These are phyloP conservation scores for Sebastes matsubarae DNA, from an alignment of 2,797 vertebrate species.

Conservation along the genomic window DNA sequence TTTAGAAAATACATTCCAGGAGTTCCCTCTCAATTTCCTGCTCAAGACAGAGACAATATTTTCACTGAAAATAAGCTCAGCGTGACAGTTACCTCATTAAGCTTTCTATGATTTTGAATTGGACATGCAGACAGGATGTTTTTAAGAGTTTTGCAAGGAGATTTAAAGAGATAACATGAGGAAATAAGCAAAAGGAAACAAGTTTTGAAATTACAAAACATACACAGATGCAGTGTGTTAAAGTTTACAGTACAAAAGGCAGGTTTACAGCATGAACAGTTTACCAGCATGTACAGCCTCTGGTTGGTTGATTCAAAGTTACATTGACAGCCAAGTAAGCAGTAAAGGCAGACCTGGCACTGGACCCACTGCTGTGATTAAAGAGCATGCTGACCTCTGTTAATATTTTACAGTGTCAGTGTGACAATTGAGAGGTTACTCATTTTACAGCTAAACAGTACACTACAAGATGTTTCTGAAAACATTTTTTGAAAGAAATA, in stretches of 20 bases:
- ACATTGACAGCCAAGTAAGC: neutral
- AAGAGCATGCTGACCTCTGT: neutral
- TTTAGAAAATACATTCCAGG: conserved; percentile 39
- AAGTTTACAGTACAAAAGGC: neutral
- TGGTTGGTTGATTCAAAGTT: neutral
- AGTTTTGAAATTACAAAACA: neutral
- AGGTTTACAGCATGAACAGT: neutral
- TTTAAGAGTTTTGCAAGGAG: neutral
- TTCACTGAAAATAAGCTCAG: conserved; percentile 19
- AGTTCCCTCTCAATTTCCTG: conserved; percentile 35
- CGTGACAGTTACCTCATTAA: neutral
- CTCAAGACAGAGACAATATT: conserved; percentile 31
- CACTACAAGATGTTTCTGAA: too few relatives aligned
- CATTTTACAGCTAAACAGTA: too few relatives aligned
- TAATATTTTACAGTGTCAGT: neutral
- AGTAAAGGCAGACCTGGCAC: neutral
- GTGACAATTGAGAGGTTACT: too few relatives aligned
- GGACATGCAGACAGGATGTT: neutral
- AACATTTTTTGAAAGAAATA: too few relatives aligned
- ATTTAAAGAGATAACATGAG: neutral
- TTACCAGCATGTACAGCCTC: neutral
- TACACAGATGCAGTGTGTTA: neutral
- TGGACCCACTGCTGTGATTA: neutral
- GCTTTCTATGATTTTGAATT: neutral
- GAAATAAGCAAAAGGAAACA: neutral